Percentiles rank a stretch among this genome's conserved stretches.
Conservation (phyloP, 2,113 vertebrate species). For the Ginglymostoma cirratum region DNA sequence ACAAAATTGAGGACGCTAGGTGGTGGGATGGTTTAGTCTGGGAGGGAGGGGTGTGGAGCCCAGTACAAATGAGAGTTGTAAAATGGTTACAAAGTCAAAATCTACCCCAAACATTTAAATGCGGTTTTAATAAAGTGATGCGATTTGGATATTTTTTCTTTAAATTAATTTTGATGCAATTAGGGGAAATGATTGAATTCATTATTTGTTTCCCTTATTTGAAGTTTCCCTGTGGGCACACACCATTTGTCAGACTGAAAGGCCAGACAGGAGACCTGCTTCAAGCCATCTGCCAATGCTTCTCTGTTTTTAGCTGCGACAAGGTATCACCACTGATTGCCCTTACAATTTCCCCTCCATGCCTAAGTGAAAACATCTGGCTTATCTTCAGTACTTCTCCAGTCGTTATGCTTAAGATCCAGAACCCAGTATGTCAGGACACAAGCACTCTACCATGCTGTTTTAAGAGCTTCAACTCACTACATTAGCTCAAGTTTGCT, state of each 20-base stretch:
- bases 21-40: neutral
- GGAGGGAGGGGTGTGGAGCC: neutral
- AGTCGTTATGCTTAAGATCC: neutral
- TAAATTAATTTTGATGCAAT: neutral
- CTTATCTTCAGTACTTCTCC: neutral
- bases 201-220: neutral
- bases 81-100: neutral
- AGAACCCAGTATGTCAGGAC: neutral
- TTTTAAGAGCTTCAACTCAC: neutral
- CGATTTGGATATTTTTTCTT: neutral
- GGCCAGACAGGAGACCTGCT: neutral
- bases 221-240: neutral
- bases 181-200: neutral
- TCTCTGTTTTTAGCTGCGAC: neutral
- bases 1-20: neutral
- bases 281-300: neutral
- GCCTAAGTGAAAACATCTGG: conserved; percentile 20
- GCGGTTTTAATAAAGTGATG: neutral
- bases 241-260: neutral
- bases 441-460: neutral
- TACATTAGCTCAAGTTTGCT: neutral
- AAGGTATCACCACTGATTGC: neutral
- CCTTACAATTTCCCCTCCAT: neutral
- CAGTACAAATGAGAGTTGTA: neutral
- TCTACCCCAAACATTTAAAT: neutral